Percentiles rank a stretch among this genome's conserved stretches.
Conservation (phyloP, 1,140 invertebrate species). For the Micrasema minimum region DNA sequence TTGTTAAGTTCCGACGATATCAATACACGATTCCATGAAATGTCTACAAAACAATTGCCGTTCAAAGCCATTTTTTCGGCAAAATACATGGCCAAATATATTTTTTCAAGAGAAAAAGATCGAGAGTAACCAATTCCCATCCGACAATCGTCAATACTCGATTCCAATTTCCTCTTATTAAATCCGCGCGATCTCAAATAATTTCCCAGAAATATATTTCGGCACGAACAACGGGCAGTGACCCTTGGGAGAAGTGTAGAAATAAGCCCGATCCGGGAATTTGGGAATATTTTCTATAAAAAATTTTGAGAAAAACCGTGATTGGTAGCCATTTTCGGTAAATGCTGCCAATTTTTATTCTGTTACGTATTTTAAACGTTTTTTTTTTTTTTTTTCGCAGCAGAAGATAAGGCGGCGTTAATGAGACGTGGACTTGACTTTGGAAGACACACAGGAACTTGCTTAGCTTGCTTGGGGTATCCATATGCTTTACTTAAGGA, state of each 20-base stretch:
- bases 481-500: too few species aligned
- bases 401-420: too few species aligned
- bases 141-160: conserved; percentile 45
- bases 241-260: conserved; percentile 2
- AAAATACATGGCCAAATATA: conserved; percentile 10
- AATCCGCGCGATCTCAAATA: conserved; percentile 48
- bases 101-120: conserved; percentile 28
- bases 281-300: conserved; percentile 34
- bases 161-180: conserved; percentile 51
- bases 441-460: too few species aligned
- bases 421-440: too few species aligned
- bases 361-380: too few species aligned
- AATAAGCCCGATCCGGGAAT: conserved; percentile 22
- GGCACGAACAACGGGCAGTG: conserved; percentile 16
- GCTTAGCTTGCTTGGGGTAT: too few species aligned
- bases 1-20: background rate
- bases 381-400: too few species aligned
- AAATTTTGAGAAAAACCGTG: conserved; percentile 9
- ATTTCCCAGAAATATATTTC: conserved; percentile 38
- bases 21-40: conserved; percentile 30
- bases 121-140: conserved; percentile 38
- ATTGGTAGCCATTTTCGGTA: too few species aligned
- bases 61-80: conserved; percentile 14
- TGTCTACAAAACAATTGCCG: conserved; percentile 25
- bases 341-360: too few species aligned